Evolutionary conservation across 2,888 invertebrate species (phyloP).

Genomic region (Eilema sororculum): DNA sequence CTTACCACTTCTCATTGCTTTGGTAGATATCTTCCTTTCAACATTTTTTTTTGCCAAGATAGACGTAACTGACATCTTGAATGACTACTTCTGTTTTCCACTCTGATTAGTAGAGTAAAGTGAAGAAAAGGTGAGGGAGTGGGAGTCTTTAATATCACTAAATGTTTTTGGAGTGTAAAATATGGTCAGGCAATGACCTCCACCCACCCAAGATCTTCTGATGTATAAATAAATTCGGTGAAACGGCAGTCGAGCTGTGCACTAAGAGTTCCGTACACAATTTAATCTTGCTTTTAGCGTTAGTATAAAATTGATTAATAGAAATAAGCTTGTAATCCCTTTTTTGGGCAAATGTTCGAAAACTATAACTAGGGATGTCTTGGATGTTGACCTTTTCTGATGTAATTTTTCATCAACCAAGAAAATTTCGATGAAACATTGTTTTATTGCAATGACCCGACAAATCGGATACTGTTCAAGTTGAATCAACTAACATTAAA

Average conservation of each 20-base stretch:
- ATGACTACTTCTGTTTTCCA: not conserved
- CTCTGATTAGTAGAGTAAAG: not conserved
- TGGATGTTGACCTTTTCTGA: no score
- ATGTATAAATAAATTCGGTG: not conserved
- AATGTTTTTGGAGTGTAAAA: not conserved
- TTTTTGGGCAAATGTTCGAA: no score
- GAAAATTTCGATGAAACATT: no score
- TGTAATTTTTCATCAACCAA: no score
- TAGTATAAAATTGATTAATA: no score
- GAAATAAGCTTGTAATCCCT: no score
- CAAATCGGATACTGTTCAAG: not conserved
- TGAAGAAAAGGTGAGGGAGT: not conserved
- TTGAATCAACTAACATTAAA: not conserved
- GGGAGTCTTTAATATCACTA: not conserved
- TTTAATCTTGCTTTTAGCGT: not conserved
- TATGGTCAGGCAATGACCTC: not conserved
- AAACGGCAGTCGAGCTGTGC: not conserved
- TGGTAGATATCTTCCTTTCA: no score
- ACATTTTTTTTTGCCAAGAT: no score
- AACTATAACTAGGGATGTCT: no score
- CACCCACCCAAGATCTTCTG: not conserved
- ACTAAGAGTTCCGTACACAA: not conserved
- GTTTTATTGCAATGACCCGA: not conserved
- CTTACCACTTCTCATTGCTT: no score
- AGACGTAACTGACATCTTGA: not conserved